Evolutionary conservation across 2,888 invertebrate species (phyloP).

Genomic region (Drosophila antonietae): DNA sequence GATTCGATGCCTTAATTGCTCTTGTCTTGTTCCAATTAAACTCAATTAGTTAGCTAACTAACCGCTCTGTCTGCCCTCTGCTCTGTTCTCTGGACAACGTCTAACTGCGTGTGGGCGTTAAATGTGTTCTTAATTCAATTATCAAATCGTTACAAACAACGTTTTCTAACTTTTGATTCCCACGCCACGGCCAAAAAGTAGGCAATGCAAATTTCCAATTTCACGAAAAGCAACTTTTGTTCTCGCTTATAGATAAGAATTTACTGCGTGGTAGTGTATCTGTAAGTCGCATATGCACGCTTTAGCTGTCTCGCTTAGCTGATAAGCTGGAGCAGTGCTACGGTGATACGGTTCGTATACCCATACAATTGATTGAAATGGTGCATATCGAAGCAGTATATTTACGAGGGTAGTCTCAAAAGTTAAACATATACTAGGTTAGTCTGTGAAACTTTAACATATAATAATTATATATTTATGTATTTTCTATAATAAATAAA

Average conservation of each 20-base stretch:
- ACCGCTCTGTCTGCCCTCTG: neutral
- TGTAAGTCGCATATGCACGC: neutral
- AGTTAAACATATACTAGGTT: neutral
- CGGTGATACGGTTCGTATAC: neutral
- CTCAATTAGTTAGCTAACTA: slow-evolving; percentile 62
- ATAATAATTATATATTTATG: neutral
- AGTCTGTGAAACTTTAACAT: neutral
- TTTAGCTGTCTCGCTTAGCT: neutral
- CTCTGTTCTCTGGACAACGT: slow-evolving; percentile 4
- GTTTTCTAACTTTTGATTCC: slow-evolving; percentile 17
- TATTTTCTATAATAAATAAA: slow-evolving; percentile 1
- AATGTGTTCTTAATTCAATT: slow-evolving; percentile 73
- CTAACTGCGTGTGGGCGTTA: slow-evolving; percentile 66
- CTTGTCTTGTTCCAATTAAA: slow-evolving; percentile 67
- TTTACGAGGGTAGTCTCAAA: neutral
- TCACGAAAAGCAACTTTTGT: neutral
- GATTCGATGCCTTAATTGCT: slow-evolving; percentile 64
- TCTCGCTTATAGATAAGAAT: neutral
- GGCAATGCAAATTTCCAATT: slow-evolving; percentile 20
- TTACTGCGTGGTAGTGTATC: neutral
- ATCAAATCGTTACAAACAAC: slow-evolving; percentile 37
- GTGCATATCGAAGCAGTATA: neutral
- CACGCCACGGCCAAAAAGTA: slow-evolving; percentile 51
- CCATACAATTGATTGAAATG: neutral
- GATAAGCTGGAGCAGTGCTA: neutral